Percentiles rank a stretch among this genome's conserved stretches.
Evolutionary conservation across 2,888 invertebrate genomes (phyloP).

Genomic region (Drosophila lacicola): DNA sequence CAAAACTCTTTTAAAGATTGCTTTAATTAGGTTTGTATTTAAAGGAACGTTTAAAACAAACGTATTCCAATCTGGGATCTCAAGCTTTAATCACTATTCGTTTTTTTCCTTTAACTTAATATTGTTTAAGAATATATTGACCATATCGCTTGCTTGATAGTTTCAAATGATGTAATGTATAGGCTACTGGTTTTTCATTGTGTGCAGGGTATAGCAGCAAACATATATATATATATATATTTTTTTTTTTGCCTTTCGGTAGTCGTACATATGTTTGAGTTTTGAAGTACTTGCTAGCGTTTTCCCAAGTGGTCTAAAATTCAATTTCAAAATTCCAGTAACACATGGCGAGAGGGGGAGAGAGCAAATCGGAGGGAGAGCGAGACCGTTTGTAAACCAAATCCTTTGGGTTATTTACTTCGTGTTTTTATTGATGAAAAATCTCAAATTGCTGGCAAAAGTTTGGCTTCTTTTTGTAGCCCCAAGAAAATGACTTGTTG

Average conservation of each 20-base stretch:
- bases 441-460: conserved; percentile 18
- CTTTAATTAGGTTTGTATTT: no score
- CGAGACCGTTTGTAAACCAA: conserved; percentile 19
- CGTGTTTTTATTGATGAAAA: conserved; percentile 43
- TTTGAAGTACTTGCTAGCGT: conserved; percentile 24
- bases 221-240: neutral
- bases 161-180: no score
- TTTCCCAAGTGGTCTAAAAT: conserved; percentile 48
- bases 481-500: neutral
- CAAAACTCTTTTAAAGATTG: no score
- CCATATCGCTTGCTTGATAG: no score
- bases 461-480: conserved; percentile 5
- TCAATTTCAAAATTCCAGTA: conserved; percentile 54
- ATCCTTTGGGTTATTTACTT: conserved; percentile 31
- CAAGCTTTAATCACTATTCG: no score
- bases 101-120: no score
- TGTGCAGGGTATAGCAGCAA: no score
- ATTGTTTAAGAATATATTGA: no score
- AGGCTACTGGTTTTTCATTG: no score
- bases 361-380: neutral
- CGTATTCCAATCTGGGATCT: no score
- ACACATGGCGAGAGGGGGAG: conserved; percentile 2
- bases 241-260: neutral
- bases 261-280: conserved; percentile 20
- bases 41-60: no score